Evolutionary conservation across 2,797 vertebrate species (phyloP).

Genomic region (Protonibea diacanthus): DNA sequence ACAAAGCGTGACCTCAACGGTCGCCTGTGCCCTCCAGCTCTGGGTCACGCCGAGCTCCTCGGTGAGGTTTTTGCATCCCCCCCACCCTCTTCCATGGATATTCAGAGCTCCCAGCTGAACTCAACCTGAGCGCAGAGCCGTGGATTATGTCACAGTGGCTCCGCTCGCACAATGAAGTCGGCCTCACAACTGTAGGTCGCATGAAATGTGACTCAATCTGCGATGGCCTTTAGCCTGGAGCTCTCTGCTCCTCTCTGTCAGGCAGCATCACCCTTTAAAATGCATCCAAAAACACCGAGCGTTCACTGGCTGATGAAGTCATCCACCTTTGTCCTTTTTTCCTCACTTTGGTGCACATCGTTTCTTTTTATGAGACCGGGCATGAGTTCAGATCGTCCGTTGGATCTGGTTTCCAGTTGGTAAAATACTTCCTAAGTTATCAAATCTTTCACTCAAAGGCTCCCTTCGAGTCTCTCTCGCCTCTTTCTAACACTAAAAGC

Average conservation of each 20-base stretch:
- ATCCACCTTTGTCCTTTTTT: neutral
- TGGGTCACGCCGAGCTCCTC: constrained; percentile 48
- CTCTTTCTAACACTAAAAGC: neutral
- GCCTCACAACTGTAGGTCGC: constrained; percentile 22
- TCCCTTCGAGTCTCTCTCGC: too few relatives aligned
- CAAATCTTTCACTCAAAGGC: neutral
- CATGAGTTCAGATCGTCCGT: neutral
- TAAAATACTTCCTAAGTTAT: neutral
- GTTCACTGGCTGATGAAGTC: neutral
- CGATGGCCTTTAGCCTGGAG: constrained; percentile 18
- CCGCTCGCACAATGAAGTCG: constrained; percentile 4
- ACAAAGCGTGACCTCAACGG: constrained; percentile 34
- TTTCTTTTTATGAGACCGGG: neutral
- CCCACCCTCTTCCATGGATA: neutral
- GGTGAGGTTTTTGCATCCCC: neutral
- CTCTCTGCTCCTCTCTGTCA: constrained; percentile 3
- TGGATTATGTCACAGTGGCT: constrained; percentile 38
- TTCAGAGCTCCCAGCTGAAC: constrained; percentile 11
- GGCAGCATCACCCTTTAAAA: constrained; percentile 2
- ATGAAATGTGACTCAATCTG: constrained; percentile 24
- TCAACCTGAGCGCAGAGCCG: constrained; percentile 5
- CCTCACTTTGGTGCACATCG: neutral
- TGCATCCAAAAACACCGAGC: neutral
- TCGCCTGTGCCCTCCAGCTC: constrained; percentile 39
- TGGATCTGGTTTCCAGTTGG: too few relatives aligned